These are phyloP conservation scores for Champsocephalus gunnari DNA, from an alignment of 2,797 vertebrate genomes.

Conservation along the genomic window DNA sequence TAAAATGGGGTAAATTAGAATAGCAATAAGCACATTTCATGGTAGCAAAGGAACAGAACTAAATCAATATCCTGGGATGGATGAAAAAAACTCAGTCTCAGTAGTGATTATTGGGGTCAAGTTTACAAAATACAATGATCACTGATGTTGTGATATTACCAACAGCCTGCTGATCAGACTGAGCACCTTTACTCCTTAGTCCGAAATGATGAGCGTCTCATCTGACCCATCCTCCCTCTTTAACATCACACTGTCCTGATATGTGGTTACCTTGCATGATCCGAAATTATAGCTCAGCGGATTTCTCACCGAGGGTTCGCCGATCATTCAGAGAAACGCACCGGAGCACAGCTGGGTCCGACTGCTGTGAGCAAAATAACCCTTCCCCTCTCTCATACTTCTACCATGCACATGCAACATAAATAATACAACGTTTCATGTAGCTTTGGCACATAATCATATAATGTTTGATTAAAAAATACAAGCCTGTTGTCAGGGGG, in stretches of 20 bases:
- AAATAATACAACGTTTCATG: constrained; percentile 13
- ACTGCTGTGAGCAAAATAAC: constrained; percentile 46
- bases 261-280: constrained; percentile 27
- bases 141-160: neutral
- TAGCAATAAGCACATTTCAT: neutral
- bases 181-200: constrained; percentile 3
- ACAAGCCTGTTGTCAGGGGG: constrained; percentile 18
- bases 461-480: neutral
- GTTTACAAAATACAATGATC: constrained; percentile 29
- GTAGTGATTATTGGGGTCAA: constrained; percentile 56
- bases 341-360: constrained; percentile 55
- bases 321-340: constrained; percentile 38
- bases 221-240: constrained; percentile 13
- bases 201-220: constrained; percentile 24
- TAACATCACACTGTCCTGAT: constrained; percentile 20
- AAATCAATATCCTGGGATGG: neutral
- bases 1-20: neutral
- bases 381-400: constrained; percentile 28
- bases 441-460: neutral
- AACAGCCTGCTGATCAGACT: constrained; percentile 4
- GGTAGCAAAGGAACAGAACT: neutral
- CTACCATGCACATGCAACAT: constrained; percentile 26
- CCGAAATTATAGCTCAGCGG: constrained; percentile 29
- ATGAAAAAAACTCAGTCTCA: constrained; percentile 16
- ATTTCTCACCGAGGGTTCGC: constrained; percentile 34